Base-by-base conservation (phyloP, 2,113 vertebrate species). In the Brachypteracias leptosomus region DNA sequence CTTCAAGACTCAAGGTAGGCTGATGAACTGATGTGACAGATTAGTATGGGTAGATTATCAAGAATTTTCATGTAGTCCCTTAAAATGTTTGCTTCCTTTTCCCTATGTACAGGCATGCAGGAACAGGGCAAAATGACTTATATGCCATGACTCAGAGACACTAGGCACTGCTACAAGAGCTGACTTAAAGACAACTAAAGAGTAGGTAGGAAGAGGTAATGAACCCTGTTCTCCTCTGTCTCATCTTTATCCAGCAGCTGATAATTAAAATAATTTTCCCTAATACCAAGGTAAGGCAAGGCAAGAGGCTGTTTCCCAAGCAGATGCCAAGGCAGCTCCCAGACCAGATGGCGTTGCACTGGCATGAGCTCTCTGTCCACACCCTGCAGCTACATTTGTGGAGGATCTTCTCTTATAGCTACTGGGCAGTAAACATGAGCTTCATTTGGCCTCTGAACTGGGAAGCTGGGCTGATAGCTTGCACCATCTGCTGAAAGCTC, bases 321-420 rank as follows among this genome's bases (percentile, higher is more conserved):
- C 91, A 94, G 95, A 92, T 96, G 93, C 77, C 81, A 67, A 75
- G 74, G 52, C 91, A 94, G 73, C 49, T 95, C 42, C 58, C 54
- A 84, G 87, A 86, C 71, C 96, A 97, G 94, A 96, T 97, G 96
- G 94, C 7, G 2, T 78, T 72, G 66, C 1, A 5, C 86, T 92
- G 86, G 79, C 94, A 44, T 13, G 61, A 93, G 63, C 28, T 86
- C 61, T 68, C 68, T 42, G 21, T 85, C 73, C 85, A 83, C 46
- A 67, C 71, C 83, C 81, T 94, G 88, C 86, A 75, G 95, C 85
- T 93, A 80, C 9, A 6, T 67, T 87, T 7, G 0, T 57, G 46
- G 74, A 86, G 79, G 74, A 74, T 88, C 80, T 75, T 93, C 83
- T 77, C 42, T 71, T 4, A 3, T 72, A 89, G 84, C 88, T 85